Percentiles rank a stretch among this genome's conserved stretches.
phyloP scores from a whole-genome alignment of 2,888 invertebrate genomes.

The Chaitophorus viminalis region DNA sequence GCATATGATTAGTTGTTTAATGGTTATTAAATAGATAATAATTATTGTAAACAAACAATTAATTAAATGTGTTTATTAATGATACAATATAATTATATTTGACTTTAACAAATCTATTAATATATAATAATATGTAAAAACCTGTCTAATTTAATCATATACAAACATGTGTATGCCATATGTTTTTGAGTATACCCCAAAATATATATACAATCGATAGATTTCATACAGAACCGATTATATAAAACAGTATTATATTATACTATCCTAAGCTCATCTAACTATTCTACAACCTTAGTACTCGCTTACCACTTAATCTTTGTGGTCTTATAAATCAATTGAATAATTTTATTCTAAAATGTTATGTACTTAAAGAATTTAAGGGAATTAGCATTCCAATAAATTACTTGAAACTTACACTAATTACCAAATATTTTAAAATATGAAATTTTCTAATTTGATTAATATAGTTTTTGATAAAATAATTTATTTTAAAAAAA shows the following conservation, averaged over 20 bases:
- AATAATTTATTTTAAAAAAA: neutral
- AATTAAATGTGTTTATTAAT: neutral
- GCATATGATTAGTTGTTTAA: neutral
- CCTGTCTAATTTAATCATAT: neutral
- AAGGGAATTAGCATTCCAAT: neutral
- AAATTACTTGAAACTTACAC: neutral
- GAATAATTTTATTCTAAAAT: neutral
- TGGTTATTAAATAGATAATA: neutral
- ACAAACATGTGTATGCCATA: neutral
- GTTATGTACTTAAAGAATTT: neutral
- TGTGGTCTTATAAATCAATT: neutral
- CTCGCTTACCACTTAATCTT: neutral
- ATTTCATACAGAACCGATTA: no score
- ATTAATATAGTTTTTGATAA: neutral
- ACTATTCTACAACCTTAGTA: no score
- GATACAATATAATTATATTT: neutral
- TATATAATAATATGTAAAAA: neutral
- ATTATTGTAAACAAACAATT: neutral
- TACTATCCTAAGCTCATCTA: neutral
- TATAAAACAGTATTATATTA: neutral
- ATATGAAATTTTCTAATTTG: neutral
- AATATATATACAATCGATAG: no score
- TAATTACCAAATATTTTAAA: neutral
- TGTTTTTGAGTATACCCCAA: neutral
- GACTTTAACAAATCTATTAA: neutral